Percentiles rank a stretch among this genome's conserved stretches.
phyloP scores from a whole-genome alignment of 2,113 vertebrate genomes.

The Catharus fuscescens region DNA sequence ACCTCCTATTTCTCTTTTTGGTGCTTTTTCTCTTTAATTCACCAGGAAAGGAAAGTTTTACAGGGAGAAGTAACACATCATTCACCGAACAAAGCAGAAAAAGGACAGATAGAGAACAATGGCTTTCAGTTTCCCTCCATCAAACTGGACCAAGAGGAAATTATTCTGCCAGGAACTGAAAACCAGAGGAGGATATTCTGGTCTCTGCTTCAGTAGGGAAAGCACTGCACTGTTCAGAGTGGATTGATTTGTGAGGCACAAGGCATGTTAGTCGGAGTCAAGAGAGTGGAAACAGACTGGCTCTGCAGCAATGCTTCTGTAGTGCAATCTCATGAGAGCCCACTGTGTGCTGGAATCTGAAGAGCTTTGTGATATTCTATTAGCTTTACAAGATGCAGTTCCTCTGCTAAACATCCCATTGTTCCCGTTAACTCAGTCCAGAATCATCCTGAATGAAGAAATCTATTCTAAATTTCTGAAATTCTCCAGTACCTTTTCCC shows the following conservation, averaged over 20 bases:
- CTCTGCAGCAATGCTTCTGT: not conserved
- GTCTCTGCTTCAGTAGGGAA: not conserved
- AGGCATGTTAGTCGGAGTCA: not conserved
- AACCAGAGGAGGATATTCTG: not conserved
- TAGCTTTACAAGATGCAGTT: not conserved
- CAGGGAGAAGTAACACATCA: not conserved
- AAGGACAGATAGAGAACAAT: not conserved
- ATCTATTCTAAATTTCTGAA: not conserved
- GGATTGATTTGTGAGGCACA: not conserved
- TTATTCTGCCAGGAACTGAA: not conserved
- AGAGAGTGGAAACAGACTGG: not conserved
- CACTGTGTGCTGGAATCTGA: not conserved
- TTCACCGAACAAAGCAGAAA: not conserved
- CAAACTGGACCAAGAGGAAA: not conserved
- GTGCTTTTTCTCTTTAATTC: not conserved
- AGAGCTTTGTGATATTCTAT: not conserved
- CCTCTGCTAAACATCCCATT: not conserved
- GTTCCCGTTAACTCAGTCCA: not conserved
- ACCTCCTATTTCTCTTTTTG: not conserved
- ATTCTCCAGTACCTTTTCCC: not conserved
- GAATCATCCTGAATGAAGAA: not conserved
- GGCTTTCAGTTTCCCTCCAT: slow-evolving; percentile 12
- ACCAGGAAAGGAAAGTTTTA: not conserved
- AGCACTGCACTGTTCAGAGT: not conserved
- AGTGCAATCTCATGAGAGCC: not conserved